Base-by-base conservation (phyloP, 2,797 vertebrate species). In the Notoglanidium macrostoma region DNA sequence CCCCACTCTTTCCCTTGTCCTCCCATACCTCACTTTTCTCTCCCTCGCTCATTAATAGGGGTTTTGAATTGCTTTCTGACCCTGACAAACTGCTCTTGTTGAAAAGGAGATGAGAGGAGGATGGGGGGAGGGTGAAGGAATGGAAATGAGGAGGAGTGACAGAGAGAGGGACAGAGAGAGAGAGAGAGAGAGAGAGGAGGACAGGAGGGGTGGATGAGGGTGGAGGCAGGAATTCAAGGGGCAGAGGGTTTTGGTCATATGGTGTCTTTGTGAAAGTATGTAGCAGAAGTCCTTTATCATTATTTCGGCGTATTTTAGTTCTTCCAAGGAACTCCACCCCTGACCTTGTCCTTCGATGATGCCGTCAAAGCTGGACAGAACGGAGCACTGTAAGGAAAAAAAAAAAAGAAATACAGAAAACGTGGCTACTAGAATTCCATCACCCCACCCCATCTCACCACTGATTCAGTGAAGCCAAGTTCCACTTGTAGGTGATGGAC, bases 11-110 rank as follows among this genome's bases (percentile, higher is more conserved):
- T 92, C 93, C 92, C 93, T 92, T 72, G 83, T 84, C 85, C 84
- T 70, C 78, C 90, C 93, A 88, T 91, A 93, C 92, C 92, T 92
- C 94, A 92, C 94, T 90, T 90, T 85, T 90, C 87, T 88, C 90
- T 90, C 86, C 63, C 87, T 88, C 49, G 83, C 86, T 94, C 95
- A 96, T 96, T 96, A 96, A 95, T 92, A 88, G 86, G 82, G 96
- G 97, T 98, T 97, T 98, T 97, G 95, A 95, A 93, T 98, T 98
- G 96, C 97, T 95, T 93, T 94, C 94, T 92, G 86, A 93, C 94
- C 95, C 94, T 91, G 95, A 96, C 96, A 97, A 96, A 95, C 95
- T 94, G 94, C 88, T 94, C 93, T 92, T 90, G 79, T 95, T 96
- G 94, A 95, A 96, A 96, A 95, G 82, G 92, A 93, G 90, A 88